Evolutionary conservation across 2,797 vertebrate genomes (phyloP), one percentile per base, ranked within the genome.

Genomic region (Acridotheres tristis): DNA sequence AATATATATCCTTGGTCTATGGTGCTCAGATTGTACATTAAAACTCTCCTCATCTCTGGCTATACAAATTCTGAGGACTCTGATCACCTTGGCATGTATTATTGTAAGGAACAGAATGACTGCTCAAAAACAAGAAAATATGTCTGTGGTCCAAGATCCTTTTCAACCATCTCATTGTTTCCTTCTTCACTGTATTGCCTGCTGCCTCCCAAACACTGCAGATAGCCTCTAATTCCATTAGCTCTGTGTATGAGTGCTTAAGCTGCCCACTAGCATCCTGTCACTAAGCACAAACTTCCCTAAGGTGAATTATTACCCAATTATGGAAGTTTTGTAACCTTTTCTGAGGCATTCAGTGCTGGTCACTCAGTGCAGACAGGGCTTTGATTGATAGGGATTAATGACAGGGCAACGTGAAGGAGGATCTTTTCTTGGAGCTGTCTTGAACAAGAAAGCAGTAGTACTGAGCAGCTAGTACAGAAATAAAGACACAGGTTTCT

Each of bases 111-210:
- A 78, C 26, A 65, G 59, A 90, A 87, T 6, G 38, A 57, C 48
- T 88, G 38, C 81, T 86, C 91, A 74, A 85, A 91, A 79, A 2
- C 40, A 82, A 69, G 65, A 62, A 94, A 78, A 86, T 3, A 1
- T 83, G 53, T 77, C 53, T 91, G 71, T 6, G 29, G 69, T 78
- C n/a, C 58, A 73, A 82, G 58, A 78, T 79, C 67, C 38, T 88
- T 93, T 94, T 85, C 71, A 94, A 94, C 18, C 19, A 34, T 27
- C 63, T 81, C 85, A 61, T 61, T 85, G 38, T 65, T 90, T 94
- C 47, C 45, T 77, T 57, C 74, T 68, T 63, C 27, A 25, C 14
- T 0, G 1, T 74, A 21, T 77, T 79, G 55, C 50, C 66, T 91
- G 73, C 67, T 89, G 57, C 34, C 75, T 90, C 73, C 80, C 68